phyloP scores from a whole-genome alignment of 2,888 invertebrate genomes.

The Chironomus riparius region DNA sequence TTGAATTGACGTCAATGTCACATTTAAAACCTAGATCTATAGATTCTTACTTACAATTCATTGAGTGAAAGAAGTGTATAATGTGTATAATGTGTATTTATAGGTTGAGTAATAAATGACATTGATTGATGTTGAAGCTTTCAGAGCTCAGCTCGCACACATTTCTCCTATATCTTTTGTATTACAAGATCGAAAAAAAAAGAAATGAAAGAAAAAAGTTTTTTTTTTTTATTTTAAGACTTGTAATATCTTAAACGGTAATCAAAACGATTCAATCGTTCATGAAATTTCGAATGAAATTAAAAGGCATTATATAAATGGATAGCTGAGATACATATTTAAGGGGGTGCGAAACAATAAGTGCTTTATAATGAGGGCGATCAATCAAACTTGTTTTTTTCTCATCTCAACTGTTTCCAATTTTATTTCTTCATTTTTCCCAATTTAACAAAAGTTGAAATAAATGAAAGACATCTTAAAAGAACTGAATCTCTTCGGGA shows the following conservation, averaged over 20 bases:
- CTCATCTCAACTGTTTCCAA: background rate
- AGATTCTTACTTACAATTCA: background rate
- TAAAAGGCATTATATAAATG: background rate
- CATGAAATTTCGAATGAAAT: slow-evolving; percentile 13
- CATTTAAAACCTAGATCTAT: background rate
- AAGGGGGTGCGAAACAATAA: slow-evolving; percentile 17
- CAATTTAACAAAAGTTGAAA: background rate
- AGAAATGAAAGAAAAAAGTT: background rate
- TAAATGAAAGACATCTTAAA: background rate
- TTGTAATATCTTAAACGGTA: slow-evolving; percentile 1
- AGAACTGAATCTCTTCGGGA: background rate
- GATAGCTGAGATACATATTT: slow-evolving; percentile 1
- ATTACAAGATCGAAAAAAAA: background rate
- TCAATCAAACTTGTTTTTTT: slow-evolving; percentile 20
- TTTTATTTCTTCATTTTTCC: background rate
- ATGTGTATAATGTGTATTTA: background rate
- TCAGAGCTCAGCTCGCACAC: slow-evolving; percentile 11
- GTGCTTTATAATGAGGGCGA: slow-evolving; percentile 21
- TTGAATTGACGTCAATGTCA: slow-evolving; percentile 8
- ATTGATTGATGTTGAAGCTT: slow-evolving; percentile 25
- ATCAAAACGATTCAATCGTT: slow-evolving; percentile 24
- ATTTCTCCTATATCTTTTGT: background rate
- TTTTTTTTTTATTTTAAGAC: slow-evolving; percentile 6
- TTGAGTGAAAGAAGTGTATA: background rate
- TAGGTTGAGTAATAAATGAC: slow-evolving; percentile 26